Evolutionary conservation across 92 coral and sea anemone genomes (phyloP).

Genomic region (Phenganax stokvisi): DNA sequence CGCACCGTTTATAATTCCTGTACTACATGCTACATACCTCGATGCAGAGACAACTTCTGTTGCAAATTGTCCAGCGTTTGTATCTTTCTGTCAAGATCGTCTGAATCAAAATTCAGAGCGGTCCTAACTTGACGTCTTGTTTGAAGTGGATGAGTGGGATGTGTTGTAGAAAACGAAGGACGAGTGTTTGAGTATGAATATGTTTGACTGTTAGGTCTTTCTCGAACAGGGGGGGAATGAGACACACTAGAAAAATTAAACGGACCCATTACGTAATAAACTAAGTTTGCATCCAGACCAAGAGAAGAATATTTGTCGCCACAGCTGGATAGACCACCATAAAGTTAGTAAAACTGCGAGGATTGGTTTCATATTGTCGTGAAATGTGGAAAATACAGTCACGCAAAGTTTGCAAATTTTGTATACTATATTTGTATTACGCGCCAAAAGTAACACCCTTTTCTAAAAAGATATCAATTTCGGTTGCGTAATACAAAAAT

Average conservation of each 20-base stretch:
- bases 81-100: slow-evolving; percentile 37
- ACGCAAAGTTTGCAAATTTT: too few relatives aligned
- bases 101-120: slow-evolving; percentile 21
- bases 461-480: too few relatives aligned
- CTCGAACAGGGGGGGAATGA: slow-evolving; percentile 33
- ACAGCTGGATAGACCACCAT: too few relatives aligned
- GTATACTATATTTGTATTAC: too few relatives aligned
- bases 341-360: too few relatives aligned
- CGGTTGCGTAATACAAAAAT: too few relatives aligned
- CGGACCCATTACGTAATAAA: too few relatives aligned
- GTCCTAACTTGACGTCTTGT: slow-evolving; percentile 9
- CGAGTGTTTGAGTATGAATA: not conserved
- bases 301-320: too few relatives aligned
- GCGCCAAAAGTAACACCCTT: too few relatives aligned
- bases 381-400: too few relatives aligned
- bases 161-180: not conserved
- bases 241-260: not conserved
- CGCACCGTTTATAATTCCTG: not conserved
- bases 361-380: too few relatives aligned
- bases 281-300: too few relatives aligned
- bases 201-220: not conserved
- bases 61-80: slow-evolving; percentile 31
- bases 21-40: slow-evolving; percentile 11
- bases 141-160: not conserved
- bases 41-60: slow-evolving; percentile 28